A percentile compares a stretch with the other conserved stretches of the same genome.
These are phyloP conservation scores for Alfaro cultratus DNA, from an alignment of 2,797 vertebrate species.

Conservation along the genomic window DNA sequence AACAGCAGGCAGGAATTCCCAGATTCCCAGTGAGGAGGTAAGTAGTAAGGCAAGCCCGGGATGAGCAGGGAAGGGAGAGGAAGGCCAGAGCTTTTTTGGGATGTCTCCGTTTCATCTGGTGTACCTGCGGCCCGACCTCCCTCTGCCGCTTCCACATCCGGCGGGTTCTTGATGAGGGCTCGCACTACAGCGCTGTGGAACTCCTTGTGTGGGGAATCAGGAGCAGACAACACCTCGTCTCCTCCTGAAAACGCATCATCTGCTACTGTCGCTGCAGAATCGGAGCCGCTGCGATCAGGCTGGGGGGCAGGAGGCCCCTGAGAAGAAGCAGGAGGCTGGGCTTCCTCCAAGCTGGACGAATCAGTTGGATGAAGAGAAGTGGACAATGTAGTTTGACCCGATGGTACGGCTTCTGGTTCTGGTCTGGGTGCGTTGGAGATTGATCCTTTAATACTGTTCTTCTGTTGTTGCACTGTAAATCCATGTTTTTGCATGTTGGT, in stretches of 20 bases:
- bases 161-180: slow-evolving; percentile 80
- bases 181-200: slow-evolving; percentile 85
- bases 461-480: slow-evolving; percentile 60
- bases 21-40: slow-evolving; percentile 50
- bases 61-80: slow-evolving; percentile 56
- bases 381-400: slow-evolving; percentile 32
- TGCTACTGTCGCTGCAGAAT: slow-evolving; percentile 49
- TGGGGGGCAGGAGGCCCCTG: slow-evolving; percentile 23
- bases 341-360: slow-evolving; percentile 40
- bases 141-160: slow-evolving; percentile 41
- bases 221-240: slow-evolving; percentile 43
- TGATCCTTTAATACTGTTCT: slow-evolving; percentile 35
- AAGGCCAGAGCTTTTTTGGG: slow-evolving; percentile 37
- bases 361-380: slow-evolving; percentile 35
- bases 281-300: slow-evolving; percentile 1
- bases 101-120: slow-evolving; percentile 56
- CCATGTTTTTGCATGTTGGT: slow-evolving; percentile 23
- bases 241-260: slow-evolving; percentile 57
- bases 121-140: slow-evolving; percentile 82
- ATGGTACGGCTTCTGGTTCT: slow-evolving; percentile 20
- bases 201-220: slow-evolving; percentile 81
- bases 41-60: slow-evolving; percentile 46
- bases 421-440: slow-evolving; percentile 35
- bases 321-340: slow-evolving; percentile 27
- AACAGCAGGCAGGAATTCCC: slow-evolving; percentile 62